These are phyloP conservation scores for Toxotes chatareus DNA, from an alignment of 2,113 vertebrate genomes.

Conservation along the genomic window DNA sequence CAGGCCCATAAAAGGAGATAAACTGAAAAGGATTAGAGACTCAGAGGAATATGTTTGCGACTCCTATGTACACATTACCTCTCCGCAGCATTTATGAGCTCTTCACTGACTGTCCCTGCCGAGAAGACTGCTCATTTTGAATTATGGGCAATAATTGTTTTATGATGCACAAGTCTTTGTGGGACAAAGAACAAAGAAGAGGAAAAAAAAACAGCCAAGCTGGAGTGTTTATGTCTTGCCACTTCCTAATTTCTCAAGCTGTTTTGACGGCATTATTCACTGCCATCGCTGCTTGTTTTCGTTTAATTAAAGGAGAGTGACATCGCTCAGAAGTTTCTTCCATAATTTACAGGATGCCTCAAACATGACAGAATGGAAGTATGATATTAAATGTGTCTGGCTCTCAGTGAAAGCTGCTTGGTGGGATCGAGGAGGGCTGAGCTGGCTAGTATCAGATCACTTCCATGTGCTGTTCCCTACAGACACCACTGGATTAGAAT, in stretches of 20 bases:
- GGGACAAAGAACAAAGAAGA: conserved; percentile 22
- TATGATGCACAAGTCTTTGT: conserved; percentile 39
- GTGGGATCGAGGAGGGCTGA: neutral
- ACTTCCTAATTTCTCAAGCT: conserved; percentile 44
- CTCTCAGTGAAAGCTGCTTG: conserved; percentile 31
- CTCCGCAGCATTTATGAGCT: conserved; percentile 44
- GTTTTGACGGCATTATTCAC: conserved; percentile 42
- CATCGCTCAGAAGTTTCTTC: conserved; percentile 17
- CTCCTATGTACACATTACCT: conserved; percentile 39
- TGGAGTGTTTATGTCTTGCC: conserved; percentile 29
- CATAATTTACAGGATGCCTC: conserved; percentile 32
- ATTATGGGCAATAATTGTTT: conserved; percentile 59
- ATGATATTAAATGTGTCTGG: conserved; percentile 32
- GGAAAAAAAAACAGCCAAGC: conserved; percentile 10
- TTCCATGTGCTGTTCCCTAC: conserved; percentile 9
- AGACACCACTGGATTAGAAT: conserved; percentile 44
- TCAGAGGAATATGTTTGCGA: conserved; percentile 54
- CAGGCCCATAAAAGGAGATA: conserved; percentile 36
- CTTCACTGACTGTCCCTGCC: conserved; percentile 28
- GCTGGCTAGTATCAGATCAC: conserved; percentile 29
- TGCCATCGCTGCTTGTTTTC: conserved; percentile 16
- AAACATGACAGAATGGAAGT: conserved; percentile 51
- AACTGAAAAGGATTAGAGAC: conserved; percentile 43
- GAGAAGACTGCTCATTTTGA: conserved; percentile 40
- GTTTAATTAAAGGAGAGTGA: conserved; percentile 30